phyloP scores from a whole-genome alignment of 2,797 vertebrate species.

The Cephalopachus bancanus region DNA sequence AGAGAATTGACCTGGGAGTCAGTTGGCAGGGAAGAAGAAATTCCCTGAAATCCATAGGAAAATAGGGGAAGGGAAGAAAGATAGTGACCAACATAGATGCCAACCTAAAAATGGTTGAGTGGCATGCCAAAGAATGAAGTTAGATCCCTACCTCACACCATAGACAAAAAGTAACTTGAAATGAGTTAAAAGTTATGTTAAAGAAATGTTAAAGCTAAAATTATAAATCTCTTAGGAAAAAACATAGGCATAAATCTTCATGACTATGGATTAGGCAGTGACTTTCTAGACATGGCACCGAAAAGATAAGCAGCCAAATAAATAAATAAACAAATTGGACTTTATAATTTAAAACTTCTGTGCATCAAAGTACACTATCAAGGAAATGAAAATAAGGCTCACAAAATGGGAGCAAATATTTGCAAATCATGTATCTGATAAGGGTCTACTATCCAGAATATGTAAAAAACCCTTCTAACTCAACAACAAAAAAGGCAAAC shows the following conservation, averaged over 20 bases:
- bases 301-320: neutral
- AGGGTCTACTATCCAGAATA: no score
- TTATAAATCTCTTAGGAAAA: no score
- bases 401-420: conserved; percentile 27
- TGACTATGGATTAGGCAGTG: neutral
- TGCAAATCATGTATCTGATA: no score
- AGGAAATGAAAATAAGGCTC: neutral
- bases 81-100: neutral
- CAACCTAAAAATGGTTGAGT: neutral
- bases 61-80: neutral
- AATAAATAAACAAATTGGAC: neutral
- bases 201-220: no score
- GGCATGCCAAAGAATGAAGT: neutral
- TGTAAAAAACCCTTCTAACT: no score
- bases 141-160: no score
- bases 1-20: neutral
- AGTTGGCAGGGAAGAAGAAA: neutral
- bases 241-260: no score
- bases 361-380: conserved; percentile 19
- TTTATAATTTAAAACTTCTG: neutral
- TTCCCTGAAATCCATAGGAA: conserved; percentile 3
- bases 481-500: no score
- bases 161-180: no score
- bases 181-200: no score
- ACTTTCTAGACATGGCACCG: neutral